phyloP scores from a whole-genome alignment of 2,888 invertebrate genomes.

The Hanleya hanleyi region DNA sequence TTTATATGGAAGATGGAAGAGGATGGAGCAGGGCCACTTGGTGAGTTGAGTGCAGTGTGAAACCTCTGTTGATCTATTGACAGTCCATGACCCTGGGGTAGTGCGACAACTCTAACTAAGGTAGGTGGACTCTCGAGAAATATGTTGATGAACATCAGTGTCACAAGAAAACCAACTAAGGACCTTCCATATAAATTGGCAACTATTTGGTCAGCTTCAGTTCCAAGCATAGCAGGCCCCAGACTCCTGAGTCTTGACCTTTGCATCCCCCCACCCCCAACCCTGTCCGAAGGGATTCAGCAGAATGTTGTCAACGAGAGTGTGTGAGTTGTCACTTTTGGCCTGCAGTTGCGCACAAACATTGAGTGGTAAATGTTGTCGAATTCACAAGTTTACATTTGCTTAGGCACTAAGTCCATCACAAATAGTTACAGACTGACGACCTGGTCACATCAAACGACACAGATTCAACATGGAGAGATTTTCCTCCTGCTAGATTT shows the following conservation, averaged over 20 bases:
- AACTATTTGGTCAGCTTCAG: not conserved
- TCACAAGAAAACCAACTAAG: not conserved
- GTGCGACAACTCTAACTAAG: no score
- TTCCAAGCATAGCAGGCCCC: no score
- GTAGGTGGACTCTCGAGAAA: not conserved
- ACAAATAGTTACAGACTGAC: not conserved
- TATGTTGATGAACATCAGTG: not conserved
- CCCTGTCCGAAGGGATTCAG: not conserved
- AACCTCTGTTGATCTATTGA: no score
- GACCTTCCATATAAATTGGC: not conserved
- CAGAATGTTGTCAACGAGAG: not conserved
- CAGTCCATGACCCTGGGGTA: no score
- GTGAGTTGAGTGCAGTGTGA: no score
- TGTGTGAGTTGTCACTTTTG: not conserved
- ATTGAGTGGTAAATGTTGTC: conserved; percentile 4
- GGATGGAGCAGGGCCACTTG: no score
- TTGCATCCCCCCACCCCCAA: no score
- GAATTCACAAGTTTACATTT: conserved; percentile 7
- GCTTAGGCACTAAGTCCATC: conserved; percentile 1
- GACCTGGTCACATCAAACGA: not conserved
- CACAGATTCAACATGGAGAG: conserved; percentile 1
- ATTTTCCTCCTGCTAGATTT: conserved; percentile 1
- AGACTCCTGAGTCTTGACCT: not conserved
- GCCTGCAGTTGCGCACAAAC: not conserved
- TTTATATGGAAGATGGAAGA: no score